These are phyloP conservation scores for Taphrorychus bicolor DNA, from an alignment of 2,888 invertebrate genomes.

Conservation along the genomic window DNA sequence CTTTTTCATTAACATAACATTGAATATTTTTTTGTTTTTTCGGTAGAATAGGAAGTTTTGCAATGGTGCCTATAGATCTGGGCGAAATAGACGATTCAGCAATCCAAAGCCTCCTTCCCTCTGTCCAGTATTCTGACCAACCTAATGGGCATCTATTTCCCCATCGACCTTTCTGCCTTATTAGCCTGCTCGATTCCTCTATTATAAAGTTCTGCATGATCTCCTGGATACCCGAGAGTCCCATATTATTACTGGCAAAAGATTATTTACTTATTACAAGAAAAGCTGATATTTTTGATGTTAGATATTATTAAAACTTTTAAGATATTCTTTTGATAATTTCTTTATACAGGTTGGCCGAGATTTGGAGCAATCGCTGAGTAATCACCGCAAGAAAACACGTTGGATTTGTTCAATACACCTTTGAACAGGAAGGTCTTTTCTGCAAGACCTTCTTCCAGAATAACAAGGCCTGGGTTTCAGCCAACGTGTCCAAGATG, in stretches of 20 bases:
- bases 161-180: conserved; percentile 62
- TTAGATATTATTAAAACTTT: conserved; percentile 39
- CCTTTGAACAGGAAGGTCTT: conserved; percentile 69
- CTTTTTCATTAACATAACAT: too few relatives aligned
- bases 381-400: conserved; percentile 59
- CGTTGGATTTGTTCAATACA: conserved; percentile 64
- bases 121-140: conserved; percentile 65
- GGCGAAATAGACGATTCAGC: too few relatives aligned
- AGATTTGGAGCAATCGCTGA: conserved; percentile 2
- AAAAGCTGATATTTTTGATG: conserved; percentile 58
- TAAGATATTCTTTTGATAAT: too few relatives aligned
- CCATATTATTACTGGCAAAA: conserved; percentile 61
- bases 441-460: conserved; percentile 65
- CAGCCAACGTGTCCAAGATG: too few relatives aligned
- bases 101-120: conserved; percentile 66
- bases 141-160: conserved; percentile 59
- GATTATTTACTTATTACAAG: conserved; percentile 61
- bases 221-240: conserved; percentile 67
- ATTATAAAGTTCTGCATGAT: conserved; percentile 60
- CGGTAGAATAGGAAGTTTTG: conserved; percentile 64
- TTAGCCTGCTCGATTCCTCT: conserved; percentile 61
- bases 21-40: too few relatives aligned
- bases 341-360: too few relatives aligned
- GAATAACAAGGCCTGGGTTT: too few relatives aligned
- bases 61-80: conserved; percentile 65